Percentiles rank a stretch among this genome's conserved stretches.
These are phyloP conservation scores for Heliconius hortense DNA, from an alignment of 2,888 invertebrate genomes.

Conservation along the genomic window DNA sequence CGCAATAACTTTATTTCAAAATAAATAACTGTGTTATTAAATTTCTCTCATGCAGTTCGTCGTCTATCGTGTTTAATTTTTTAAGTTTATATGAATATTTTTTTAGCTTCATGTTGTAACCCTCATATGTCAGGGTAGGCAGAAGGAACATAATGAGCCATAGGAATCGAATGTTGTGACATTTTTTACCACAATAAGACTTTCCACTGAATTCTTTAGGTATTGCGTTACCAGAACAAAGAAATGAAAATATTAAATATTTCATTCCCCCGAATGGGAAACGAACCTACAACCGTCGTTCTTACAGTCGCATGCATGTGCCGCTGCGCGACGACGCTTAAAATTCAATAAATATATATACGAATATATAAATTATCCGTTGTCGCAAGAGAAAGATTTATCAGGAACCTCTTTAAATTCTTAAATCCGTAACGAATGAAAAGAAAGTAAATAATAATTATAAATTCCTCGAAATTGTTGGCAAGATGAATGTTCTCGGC, in stretches of 20 bases:
- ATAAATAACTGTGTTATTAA: neutral
- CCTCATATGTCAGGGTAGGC: too few species aligned
- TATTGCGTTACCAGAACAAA: too few species aligned
- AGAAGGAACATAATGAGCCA: too few species aligned
- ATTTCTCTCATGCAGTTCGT: neutral
- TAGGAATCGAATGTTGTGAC: too few species aligned
- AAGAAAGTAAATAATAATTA: conserved; percentile 47
- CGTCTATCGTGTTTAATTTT: neutral
- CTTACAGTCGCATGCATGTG: too few species aligned
- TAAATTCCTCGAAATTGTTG: conserved; percentile 45
- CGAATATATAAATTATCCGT: conserved; percentile 4
- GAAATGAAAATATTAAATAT: too few species aligned
- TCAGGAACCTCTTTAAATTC: conserved; percentile 18
- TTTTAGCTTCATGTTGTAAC: too few species aligned
- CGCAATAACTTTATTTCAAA: neutral
- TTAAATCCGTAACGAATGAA: conserved; percentile 41
- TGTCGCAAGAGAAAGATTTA: conserved; percentile 21
- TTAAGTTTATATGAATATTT: neutral
- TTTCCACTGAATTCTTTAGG: too few species aligned
- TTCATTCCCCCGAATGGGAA: too few species aligned
- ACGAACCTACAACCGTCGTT: too few species aligned
- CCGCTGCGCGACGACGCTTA: neutral
- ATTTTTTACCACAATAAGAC: too few species aligned
- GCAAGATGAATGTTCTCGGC: conserved; percentile 43
- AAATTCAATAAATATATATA: neutral